Evolutionary conservation across 2,113 vertebrate species (phyloP).

Genomic region (Protobothrops mucrosquamatus): DNA sequence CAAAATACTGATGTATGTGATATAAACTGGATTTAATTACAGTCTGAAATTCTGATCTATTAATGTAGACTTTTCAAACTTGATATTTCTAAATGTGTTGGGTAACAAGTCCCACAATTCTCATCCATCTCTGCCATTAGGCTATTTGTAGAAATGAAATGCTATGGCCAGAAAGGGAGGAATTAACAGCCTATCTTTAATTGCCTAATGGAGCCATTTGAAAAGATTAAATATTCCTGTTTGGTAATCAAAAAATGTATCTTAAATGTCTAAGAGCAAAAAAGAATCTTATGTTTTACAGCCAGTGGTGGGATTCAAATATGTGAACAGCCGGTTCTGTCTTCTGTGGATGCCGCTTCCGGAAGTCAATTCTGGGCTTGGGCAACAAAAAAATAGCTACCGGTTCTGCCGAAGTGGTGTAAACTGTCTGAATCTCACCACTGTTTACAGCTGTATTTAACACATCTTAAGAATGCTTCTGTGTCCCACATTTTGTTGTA

Average conservation of each 20-base stretch:
- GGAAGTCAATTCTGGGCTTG: no score
- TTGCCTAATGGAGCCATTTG: background rate
- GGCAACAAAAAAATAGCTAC: no score
- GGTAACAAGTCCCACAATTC: background rate
- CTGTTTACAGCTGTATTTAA: conserved; percentile 3
- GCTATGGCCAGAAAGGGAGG: background rate
- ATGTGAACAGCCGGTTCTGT: no score
- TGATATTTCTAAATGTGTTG: background rate
- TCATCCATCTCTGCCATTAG: background rate
- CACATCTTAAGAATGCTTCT: background rate
- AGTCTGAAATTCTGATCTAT: conserved; percentile 19
- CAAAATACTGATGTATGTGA: background rate
- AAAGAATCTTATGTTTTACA: background rate
- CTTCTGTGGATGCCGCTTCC: no score
- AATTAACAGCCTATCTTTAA: conserved; percentile 10
- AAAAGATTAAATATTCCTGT: conserved; percentile 19
- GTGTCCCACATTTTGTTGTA: background rate
- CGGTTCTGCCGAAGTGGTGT: no score
- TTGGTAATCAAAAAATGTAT: background rate
- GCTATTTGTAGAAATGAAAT: background rate
- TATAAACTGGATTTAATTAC: conserved; percentile 14
- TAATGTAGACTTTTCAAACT: background rate
- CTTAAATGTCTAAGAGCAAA: background rate
- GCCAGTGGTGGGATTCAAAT: no score
- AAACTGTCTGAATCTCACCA: no score